These are phyloP conservation scores for Dasysyrphus tricinctus DNA, from an alignment of 2,888 invertebrate species.

Conservation along the genomic window DNA sequence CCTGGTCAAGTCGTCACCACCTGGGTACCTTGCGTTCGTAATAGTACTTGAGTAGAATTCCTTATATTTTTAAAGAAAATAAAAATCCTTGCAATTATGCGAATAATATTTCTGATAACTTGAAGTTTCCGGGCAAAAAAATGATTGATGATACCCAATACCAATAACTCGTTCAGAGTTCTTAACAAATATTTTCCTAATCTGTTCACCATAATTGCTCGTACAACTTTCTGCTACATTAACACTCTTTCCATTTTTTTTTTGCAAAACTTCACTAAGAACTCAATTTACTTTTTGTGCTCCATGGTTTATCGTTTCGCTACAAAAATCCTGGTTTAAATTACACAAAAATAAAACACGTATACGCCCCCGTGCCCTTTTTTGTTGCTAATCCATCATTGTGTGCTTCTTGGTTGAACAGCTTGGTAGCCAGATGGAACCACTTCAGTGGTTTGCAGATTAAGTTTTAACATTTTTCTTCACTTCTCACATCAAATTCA, in stretches of 20 bases:
- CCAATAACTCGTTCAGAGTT: slow-evolving; percentile 2
- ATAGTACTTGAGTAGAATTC: too few species aligned
- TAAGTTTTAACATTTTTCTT: slow-evolving; percentile 46
- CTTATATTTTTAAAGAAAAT: too few species aligned
- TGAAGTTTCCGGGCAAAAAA: background rate
- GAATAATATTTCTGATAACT: background rate
- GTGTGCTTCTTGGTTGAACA: background rate
- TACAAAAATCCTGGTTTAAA: slow-evolving; percentile 13
- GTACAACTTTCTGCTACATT: slow-evolving; percentile 38
- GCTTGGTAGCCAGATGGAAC: background rate
- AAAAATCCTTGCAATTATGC: background rate
- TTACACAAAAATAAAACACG: slow-evolving; percentile 41
- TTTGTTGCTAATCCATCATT: slow-evolving; percentile 21
- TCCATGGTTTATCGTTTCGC: background rate
- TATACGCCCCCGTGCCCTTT: slow-evolving; percentile 51
- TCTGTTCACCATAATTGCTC: slow-evolving; percentile 38
- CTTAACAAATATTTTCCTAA: background rate
- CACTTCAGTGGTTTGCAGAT: slow-evolving; percentile 22
- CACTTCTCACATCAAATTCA: slow-evolving; percentile 48
- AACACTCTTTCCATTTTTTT: background rate
- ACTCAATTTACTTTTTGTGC: slow-evolving; percentile 40
- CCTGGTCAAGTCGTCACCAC: too few species aligned
- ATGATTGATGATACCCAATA: too few species aligned
- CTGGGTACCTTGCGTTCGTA: too few species aligned
- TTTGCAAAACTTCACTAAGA: background rate